A percentile compares a stretch with the other conserved stretches of the same genome.
Conservation (phyloP, 2,113 vertebrate species). For the Aramus guarauna region DNA sequence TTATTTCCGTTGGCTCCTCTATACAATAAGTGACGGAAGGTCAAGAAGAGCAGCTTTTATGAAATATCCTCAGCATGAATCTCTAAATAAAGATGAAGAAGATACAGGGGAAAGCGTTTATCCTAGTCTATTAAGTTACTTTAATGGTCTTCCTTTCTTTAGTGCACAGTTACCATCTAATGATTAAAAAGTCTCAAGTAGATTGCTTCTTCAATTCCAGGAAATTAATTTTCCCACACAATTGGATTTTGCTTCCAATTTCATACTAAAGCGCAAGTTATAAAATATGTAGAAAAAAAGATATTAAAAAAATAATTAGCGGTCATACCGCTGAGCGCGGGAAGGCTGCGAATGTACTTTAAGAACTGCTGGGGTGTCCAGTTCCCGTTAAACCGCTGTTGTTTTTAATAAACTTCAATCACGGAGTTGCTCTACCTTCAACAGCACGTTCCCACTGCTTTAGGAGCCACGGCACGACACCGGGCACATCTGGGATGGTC, state of each 20-base stretch:
- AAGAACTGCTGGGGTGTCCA: not conserved
- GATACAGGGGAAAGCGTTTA: conserved; percentile 20
- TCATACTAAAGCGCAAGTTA: conserved; percentile 8
- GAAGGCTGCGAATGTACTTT: not conserved
- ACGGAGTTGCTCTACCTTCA: not conserved
- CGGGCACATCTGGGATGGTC: not conserved
- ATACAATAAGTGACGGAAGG: conserved; percentile 31
- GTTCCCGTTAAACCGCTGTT: not conserved
- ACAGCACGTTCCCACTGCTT: not conserved
- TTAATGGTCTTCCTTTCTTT: conserved; percentile 52
- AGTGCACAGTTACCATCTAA: conserved; percentile 21
- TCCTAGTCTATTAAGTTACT: conserved; percentile 58
- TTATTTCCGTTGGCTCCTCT: conserved; percentile 17
- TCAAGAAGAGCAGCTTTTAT: conserved; percentile 25
- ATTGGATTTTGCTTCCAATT: conserved; percentile 58
- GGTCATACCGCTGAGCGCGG: not conserved
- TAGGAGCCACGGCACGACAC: fast-evolving
- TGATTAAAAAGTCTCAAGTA: conserved; percentile 61
- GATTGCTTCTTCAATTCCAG: conserved; percentile 53
- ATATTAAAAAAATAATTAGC: conserved; percentile 41
- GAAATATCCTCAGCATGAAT: conserved; percentile 35
- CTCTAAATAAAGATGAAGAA: conserved; percentile 57
- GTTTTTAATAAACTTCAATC: not conserved
- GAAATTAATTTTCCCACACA: conserved; percentile 52
- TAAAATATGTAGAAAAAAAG: conserved; percentile 19